Evolutionary conservation across 1,140 invertebrate genomes (phyloP).

Genomic region (Platyscapa corneri): DNA sequence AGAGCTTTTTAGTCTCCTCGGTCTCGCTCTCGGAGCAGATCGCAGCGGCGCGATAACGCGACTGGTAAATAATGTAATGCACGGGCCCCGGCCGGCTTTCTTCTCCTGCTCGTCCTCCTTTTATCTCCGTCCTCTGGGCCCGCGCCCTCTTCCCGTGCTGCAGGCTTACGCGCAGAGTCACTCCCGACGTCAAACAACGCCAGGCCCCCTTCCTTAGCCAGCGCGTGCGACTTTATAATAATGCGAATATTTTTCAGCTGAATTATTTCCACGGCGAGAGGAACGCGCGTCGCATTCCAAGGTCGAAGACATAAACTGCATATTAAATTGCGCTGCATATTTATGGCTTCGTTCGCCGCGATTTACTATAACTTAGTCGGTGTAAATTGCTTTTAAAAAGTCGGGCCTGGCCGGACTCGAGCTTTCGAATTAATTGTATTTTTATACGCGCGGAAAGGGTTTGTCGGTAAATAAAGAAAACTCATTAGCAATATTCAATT

Average conservation of each 20-base stretch:
- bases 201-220: neutral
- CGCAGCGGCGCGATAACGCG: neutral
- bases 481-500: slow-evolving; percentile 12
- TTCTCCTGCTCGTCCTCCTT: neutral
- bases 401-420: neutral
- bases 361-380: slow-evolving; percentile 24
- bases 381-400: slow-evolving; percentile 19
- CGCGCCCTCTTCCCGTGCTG: neutral
- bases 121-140: neutral
- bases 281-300: neutral
- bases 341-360: neutral
- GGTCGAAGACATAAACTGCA: neutral
- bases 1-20: too few relatives aligned
- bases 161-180: neutral
- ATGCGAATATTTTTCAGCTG: neutral
- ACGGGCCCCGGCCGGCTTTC: neutral
- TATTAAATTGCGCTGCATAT: neutral
- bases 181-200: neutral
- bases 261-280: neutral
- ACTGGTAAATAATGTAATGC: slow-evolving; percentile 41
- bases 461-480: slow-evolving; percentile 16
- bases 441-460: neutral
- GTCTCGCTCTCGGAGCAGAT: neutral
- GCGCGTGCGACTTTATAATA: too few relatives aligned
- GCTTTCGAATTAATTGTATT: slow-evolving; percentile 8